Base-by-base conservation (phyloP, 2,113 vertebrate genomes). In the Actenoides lindsayi region DNA sequence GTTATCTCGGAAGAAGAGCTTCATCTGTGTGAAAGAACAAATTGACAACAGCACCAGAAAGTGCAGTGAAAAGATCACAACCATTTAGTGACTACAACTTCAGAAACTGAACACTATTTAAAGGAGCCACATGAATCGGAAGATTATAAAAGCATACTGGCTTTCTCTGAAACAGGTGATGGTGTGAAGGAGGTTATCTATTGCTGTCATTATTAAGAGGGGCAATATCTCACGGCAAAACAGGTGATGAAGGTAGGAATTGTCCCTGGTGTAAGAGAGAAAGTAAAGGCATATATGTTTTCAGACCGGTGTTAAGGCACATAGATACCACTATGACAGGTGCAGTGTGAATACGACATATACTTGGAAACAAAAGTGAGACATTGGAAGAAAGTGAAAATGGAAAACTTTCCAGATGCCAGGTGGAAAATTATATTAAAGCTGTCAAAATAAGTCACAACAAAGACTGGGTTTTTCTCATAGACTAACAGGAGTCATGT, bases 391-490 rank as follows among this genome's bases (percentile, higher is more conserved):
- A 73, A 94, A 92, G 91, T 92, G 94, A 91, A 92, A 94, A 95
- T 91, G 87, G 93, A 97, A 96, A 95, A 74, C 94, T 82, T 96
- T 94, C 91, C 95, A 94, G 94, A 85, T 96, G 83, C 94, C 93
- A 96, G 87, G 89, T 94, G 91, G 91, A 87, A 94, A 91, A 94
- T 95, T 3, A 57, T 94, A 97, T 89, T 95, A 96, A 97, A 97
- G 46, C 91, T 96, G 91, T 96, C 96, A 96, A 94, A 96, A 86
- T 95, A 90, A 97, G 92, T 96, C 95, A 97, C 90, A 97, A 95
- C 90, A 96, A 63, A 91, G 75, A 65, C 46, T 91, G 84, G 56
- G 59, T 87, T 95, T 89, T 89, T 92, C 92, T 87, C 39, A 0
- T 87, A 91, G 95, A 81, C 83, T 96, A 96, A 85, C 86, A 82